Base-by-base conservation (phyloP, 2,888 invertebrate genomes). In the Electrophaes corylata region DNA sequence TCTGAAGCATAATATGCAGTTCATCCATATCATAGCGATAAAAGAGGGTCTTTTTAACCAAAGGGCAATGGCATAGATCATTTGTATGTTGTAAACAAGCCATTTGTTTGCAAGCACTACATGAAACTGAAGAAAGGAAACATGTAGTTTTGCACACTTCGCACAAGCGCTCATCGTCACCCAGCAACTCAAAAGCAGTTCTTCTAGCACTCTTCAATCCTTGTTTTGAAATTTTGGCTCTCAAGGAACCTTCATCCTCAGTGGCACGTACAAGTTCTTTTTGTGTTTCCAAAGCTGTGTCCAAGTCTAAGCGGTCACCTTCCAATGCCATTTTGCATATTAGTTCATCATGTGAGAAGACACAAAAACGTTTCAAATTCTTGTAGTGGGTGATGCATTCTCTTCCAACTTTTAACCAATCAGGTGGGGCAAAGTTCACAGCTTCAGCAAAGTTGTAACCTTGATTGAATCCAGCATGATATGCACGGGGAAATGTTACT, bases 401-500 rank as follows among this genome's bases (percentile, higher is more conserved):
- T 49, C 96, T 91, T 0, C 96, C 96, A 76, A 95, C 89, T 62
- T 93, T 90, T 29, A 96, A 84, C 96, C 96, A 96, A 82, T 96
- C 96, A 54, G 95, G 94, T 20, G 96, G 95, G 53, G 96, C 95
- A 91, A 96, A 96, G 77, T 96, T 96, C n/a, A 96, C 96, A 57
- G 96, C 96, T 83, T 96, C 96, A 43, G 96, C 96, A 91, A 96
- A 95, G 82, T 96, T 96, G 79, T 95, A 95, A 0, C 96, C 96
- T 76, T 96, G 95, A 80, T 96, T 96, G 75, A 96, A 96, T 10
- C 96, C 96, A 57, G 96, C 95, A 87, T 96, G 96, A 76, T 96
- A 96, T 19, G 96, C 95, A 64, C 96, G 86, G 0, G 96, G 96
- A 75, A 96, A 96, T 16, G 96, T 96, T 12, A 96, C 93, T 23